Conservation (phyloP, 2,797 vertebrate species). For the Squalus acanthias region DNA sequence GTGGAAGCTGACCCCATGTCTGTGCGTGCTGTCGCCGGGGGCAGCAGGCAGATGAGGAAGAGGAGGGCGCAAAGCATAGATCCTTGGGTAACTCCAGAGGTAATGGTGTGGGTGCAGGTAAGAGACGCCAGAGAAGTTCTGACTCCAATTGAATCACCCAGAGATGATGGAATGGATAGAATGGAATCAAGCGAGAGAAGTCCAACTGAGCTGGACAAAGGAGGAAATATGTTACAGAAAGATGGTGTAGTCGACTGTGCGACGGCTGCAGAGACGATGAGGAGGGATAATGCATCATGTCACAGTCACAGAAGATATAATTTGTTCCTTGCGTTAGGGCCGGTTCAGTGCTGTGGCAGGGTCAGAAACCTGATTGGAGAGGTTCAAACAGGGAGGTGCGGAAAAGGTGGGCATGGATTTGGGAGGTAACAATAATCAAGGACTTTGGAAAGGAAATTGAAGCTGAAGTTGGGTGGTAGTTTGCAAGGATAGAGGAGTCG, state of each 20-base stretch:
- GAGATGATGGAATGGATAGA: no score
- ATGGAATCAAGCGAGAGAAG: not conserved
- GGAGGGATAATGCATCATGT: not conserved
- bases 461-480: not conserved
- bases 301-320: no score
- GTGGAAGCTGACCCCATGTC: no score
- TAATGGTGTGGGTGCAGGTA: no score
- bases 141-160: no score
- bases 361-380: not conserved
- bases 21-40: no score
- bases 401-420: not conserved
- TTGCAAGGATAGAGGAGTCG: not conserved
- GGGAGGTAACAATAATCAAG: not conserved
- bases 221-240: not conserved
- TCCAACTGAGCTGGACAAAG: not conserved
- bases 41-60: no score
- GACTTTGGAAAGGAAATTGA: not conserved
- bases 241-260: not conserved
- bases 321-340: not conserved
- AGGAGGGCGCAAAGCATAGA: no score
- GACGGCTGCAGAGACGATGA: not conserved
- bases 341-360: not conserved
- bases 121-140: no score
- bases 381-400: not conserved
- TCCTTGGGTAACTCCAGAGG: no score